Conservation (phyloP, 2,113 vertebrate species). For the Sylvilagus bachmani region DNA sequence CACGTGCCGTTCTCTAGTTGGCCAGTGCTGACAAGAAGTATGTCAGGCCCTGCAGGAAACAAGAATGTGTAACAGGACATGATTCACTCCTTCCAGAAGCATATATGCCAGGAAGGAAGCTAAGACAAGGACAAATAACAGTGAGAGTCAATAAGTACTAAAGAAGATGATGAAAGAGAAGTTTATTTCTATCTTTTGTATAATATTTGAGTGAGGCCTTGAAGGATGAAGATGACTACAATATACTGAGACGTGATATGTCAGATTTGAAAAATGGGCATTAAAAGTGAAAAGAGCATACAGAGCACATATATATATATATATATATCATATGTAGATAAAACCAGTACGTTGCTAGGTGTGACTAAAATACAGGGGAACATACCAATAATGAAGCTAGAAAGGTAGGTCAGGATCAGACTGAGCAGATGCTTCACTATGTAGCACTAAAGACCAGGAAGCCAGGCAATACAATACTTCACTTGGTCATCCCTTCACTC, state of each 20-base stretch:
- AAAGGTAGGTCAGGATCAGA: not conserved
- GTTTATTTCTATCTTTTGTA: not conserved
- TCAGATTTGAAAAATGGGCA: not conserved
- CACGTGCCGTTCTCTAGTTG: not conserved
- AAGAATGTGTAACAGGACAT: not conserved
- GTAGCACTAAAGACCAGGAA: not conserved
- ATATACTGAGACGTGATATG: not conserved
- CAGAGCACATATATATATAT: not conserved
- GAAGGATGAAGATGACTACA: not conserved
- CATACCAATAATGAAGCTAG: not conserved
- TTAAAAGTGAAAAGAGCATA: not conserved
- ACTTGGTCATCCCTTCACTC: not conserved
- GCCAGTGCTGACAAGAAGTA: slow-evolving; percentile 57
- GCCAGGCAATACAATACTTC: accelerated
- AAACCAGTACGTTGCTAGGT: not conserved
- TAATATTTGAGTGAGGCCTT: not conserved
- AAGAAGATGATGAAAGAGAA: not conserved
- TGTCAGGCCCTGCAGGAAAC: slow-evolving; percentile 2
- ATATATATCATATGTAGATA: not conserved
- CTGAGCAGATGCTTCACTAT: not conserved
- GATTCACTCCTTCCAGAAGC: slow-evolving; percentile 65
- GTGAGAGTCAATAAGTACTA: not conserved
- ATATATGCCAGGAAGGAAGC: not conserved
- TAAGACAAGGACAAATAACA: not conserved
- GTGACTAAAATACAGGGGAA: not conserved